phyloP scores from a whole-genome alignment of 1,140 invertebrate genomes.

The Patella vulgata region DNA sequence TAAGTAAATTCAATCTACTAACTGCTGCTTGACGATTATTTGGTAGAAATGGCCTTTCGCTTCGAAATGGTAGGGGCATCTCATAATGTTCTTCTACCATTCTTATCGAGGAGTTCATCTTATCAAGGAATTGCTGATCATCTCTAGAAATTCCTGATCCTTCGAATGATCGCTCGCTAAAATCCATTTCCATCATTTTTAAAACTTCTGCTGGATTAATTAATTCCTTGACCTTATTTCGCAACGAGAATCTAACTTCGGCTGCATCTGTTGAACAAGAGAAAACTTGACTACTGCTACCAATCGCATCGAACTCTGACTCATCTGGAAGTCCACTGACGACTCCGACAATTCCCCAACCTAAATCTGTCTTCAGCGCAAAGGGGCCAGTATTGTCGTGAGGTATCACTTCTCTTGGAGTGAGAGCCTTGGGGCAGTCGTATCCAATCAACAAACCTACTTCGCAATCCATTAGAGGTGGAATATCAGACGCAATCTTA shows the following conservation, averaged over 20 bases:
- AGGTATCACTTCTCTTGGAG: conserved; percentile 20
- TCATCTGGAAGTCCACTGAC: neutral
- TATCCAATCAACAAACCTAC: conserved; percentile 27
- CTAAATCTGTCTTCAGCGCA: conserved; percentile 21
- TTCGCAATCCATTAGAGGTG: conserved; percentile 17
- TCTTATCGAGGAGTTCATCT: too few species aligned
- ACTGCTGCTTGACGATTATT: too few species aligned
- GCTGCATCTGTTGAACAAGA: too few species aligned
- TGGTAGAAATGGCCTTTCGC: too few species aligned
- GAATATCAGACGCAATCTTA: too few species aligned
- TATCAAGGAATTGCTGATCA: conserved; percentile 8
- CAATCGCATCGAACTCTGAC: too few species aligned
- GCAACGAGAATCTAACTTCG: conserved; percentile 3
- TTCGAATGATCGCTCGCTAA: conserved; percentile 5
- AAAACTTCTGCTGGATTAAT: conserved; percentile 8
- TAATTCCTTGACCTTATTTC: conserved; percentile 18
- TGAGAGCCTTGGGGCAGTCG: conserved; percentile 17
- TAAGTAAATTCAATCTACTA: too few species aligned
- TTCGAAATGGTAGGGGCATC: too few species aligned
- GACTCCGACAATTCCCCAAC: conserved; percentile 24
- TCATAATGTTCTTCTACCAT: too few species aligned
- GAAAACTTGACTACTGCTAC: too few species aligned
- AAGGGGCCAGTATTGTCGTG: conserved; percentile 13
- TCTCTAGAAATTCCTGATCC: conserved; percentile 6
- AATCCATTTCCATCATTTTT: conserved; percentile 17